These are phyloP conservation scores for Dryas iulia DNA, from an alignment of 1,140 invertebrate species.

Conservation along the genomic window DNA sequence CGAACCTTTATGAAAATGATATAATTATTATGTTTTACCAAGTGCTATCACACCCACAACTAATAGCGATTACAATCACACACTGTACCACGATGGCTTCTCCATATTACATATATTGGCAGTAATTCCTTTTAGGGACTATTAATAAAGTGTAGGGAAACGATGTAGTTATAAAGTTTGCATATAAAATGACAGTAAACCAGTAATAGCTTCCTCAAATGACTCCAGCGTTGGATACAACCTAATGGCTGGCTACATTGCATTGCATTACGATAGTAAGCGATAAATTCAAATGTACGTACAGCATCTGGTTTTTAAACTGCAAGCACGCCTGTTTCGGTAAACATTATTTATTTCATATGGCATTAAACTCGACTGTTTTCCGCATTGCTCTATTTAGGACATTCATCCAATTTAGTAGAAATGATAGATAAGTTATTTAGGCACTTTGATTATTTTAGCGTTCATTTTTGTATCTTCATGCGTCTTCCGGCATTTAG, in stretches of 20 bases:
- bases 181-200: constrained; percentile 11
- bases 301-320: constrained; percentile 59
- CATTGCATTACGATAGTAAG: constrained; percentile 30
- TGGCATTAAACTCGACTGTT: background rate
- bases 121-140: background rate
- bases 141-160: background rate
- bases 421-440: background rate
- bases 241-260: constrained; percentile 17
- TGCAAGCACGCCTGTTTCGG: constrained; percentile 34
- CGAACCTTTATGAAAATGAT: no score
- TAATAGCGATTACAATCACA: no score
- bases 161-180: background rate
- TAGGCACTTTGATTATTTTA: no score
- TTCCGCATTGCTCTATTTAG: constrained; percentile 2
- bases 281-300: constrained; percentile 48
- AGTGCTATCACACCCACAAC: no score
- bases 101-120: background rate
- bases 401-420: background rate
- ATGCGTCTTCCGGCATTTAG: background rate
- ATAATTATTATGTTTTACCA: no score
- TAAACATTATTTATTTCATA: constrained; percentile 15
- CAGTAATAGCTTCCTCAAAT: constrained; percentile 23
- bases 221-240: background rate
- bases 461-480: background rate
- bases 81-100: no score